Base-by-base conservation (phyloP, 2,888 invertebrate species). In the Crematogaster levior region DNA sequence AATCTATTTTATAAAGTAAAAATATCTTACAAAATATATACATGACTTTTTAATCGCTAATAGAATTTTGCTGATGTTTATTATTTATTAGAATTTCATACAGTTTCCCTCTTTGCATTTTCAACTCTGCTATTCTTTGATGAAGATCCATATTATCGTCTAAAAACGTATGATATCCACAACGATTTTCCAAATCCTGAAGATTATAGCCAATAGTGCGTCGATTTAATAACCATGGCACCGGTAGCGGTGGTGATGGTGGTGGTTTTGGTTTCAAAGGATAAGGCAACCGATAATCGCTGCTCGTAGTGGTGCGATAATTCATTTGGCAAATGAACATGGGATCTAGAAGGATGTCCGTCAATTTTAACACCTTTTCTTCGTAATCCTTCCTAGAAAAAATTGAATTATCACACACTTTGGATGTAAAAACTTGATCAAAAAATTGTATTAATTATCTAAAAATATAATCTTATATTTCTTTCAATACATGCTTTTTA, bases 131-230 rank as follows among this genome's bases (percentile, higher is more conserved):
- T 70, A 91, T 88, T 56, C 60, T 84, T 9, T 85, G 58, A n/a
- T 92, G 89, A 37, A 88, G 65, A 3, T 90, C 86, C 86, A 91
- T 86, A 58, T 91, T 73, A 53, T 92, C 93, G 65, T 92, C 92
- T n/a, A 91, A 66, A 65, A 92, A 92, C 21, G 81, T 91, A 9
- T 83, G 66, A 0, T 79, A n/a, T 0, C 91, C 92, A 24, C 88
- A 40, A 46, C 90, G 85, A 43, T 85, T 88, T 18, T 86, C 89
- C 7, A 92, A 82, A 48, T 88, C 86, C 9, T 89, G 48, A 4
- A 80, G 84, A 58, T 43, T 86, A 60, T 90, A 91, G n/a, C 92
- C 89, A 24, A 90, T 74, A 5, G 90, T 91, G 24, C 91, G 86
- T 9, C 93, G 89, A 83, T 92, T 89, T 34, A 92, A 63, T 10